Evolutionary conservation across 2,797 vertebrate species (phyloP).

Genomic region (Aythya fuligula): DNA sequence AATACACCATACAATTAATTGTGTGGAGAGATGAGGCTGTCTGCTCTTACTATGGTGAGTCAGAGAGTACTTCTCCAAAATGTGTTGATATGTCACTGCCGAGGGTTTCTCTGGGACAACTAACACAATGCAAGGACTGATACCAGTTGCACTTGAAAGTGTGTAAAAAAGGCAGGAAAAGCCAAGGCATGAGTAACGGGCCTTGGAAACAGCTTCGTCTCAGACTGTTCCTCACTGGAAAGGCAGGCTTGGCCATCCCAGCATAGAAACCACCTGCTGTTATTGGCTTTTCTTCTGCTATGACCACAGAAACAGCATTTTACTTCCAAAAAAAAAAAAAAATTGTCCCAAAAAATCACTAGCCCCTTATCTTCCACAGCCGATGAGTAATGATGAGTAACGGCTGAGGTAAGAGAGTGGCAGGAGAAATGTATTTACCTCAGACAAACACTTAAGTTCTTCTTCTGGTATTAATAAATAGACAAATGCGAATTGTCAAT

Average conservation of each 20-base stretch:
- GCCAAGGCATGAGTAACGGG: not conserved
- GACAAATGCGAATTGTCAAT: not conserved
- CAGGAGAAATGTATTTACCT: not conserved
- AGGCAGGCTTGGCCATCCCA: not conserved
- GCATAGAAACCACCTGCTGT: not conserved
- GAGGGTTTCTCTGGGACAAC: not conserved
- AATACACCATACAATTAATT: fast-evolving
- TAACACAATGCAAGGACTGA: not conserved
- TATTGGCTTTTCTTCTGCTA: not conserved
- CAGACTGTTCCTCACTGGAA: not conserved
- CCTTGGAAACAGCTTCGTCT: not conserved
- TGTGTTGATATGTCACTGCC: not conserved
- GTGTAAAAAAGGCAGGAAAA: not conserved
- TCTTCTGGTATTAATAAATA: not conserved
- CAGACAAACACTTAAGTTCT: not conserved
- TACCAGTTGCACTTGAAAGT: not conserved
- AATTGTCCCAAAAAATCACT: not conserved
- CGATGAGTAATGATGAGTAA: not conserved
- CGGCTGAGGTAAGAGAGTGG: not conserved
- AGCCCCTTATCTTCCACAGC: not conserved
- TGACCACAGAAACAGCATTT: not conserved
- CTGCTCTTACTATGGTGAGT: not conserved
- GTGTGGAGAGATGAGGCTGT: not conserved
- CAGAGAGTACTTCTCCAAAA: not conserved
- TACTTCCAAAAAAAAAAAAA: not conserved